phyloP scores from a whole-genome alignment of 1,140 invertebrate genomes.

The Paracyclopina nana region DNA sequence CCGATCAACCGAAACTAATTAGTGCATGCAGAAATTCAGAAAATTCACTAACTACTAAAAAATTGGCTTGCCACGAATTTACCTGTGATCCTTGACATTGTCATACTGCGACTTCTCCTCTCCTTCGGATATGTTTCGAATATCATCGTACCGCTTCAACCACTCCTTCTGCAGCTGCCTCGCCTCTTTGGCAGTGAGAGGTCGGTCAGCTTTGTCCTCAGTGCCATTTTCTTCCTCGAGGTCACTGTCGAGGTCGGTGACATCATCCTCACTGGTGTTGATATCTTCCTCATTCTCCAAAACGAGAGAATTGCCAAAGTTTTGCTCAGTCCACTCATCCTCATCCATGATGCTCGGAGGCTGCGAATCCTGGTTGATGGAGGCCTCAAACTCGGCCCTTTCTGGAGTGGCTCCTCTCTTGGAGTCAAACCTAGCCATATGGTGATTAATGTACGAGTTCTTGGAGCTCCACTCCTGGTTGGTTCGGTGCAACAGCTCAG shows the following conservation, averaged over 20 bases:
- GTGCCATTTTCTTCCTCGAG: not conserved
- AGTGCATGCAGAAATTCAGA: too few species aligned
- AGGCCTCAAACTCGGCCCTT: constrained; percentile 12
- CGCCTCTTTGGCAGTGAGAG: constrained; percentile 13
- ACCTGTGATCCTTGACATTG: too few species aligned
- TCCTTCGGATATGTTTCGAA: too few species aligned
- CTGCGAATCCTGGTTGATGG: not conserved
- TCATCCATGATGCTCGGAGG: constrained; percentile 45
- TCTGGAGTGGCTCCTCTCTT: constrained; percentile 1
- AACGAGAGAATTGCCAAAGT: constrained; percentile 49
- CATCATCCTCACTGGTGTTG: constrained; percentile 26
- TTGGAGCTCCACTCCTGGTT: not conserved
- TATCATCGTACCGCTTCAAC: constrained; percentile 9
- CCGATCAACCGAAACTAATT: too few species aligned
- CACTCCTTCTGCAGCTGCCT: constrained; percentile 12
- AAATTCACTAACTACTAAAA: too few species aligned
- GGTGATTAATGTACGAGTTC: not conserved
- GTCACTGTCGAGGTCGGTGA: constrained; percentile 8
- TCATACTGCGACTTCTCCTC: too few species aligned
- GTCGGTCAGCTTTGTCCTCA: not conserved
- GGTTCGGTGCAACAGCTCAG: not conserved
- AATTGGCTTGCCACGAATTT: too few species aligned
- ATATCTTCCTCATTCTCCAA: constrained; percentile 45
- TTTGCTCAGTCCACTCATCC: constrained; percentile 77
- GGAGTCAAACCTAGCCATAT: too few species aligned